A percentile compares a stretch with the other conserved stretches of the same genome.
Conservation (phyloP, 2,113 vertebrate genomes). For the Aptenodytes forsteri region DNA sequence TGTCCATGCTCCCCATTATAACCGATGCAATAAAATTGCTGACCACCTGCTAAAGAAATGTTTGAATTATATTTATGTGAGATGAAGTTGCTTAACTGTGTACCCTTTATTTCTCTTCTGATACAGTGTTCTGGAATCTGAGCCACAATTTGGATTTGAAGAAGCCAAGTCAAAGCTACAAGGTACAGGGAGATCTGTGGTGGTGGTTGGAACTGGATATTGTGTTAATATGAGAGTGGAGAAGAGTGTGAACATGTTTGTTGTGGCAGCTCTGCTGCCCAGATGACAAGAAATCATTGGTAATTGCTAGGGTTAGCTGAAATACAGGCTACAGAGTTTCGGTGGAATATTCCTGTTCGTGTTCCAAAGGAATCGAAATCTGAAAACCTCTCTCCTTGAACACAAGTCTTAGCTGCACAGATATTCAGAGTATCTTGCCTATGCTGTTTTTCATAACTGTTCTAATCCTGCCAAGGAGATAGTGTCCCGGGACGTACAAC, state of each 20-base stretch:
- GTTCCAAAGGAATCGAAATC: background rate
- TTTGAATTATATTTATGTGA: accelerated
- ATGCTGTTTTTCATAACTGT: accelerated
- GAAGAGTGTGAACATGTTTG: background rate
- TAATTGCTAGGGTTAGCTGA: too few species aligned
- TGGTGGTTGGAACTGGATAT: background rate
- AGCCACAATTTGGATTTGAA: slow-evolving; percentile 95
- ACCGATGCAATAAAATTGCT: background rate
- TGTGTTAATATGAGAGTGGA: background rate
- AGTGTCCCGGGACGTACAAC: background rate
- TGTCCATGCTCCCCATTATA: background rate
- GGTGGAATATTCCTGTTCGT: background rate
- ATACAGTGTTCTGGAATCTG: slow-evolving; percentile 89
- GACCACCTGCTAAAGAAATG: background rate
- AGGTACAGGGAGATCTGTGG: slow-evolving; percentile 75
- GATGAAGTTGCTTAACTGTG: background rate
- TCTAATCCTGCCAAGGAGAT: background rate
- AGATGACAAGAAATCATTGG: accelerated
- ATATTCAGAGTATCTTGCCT: background rate
- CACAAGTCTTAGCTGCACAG: background rate
- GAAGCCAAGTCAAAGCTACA: slow-evolving; percentile 92
- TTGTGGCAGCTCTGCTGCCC: background rate
- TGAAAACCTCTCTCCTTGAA: background rate
- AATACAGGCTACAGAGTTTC: background rate
- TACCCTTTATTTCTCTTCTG: background rate